Percentiles rank a stretch among this genome's conserved stretches.
These are phyloP conservation scores for Branchellion lobata DNA, from an alignment of 2,888 invertebrate species.

Conservation along the genomic window DNA sequence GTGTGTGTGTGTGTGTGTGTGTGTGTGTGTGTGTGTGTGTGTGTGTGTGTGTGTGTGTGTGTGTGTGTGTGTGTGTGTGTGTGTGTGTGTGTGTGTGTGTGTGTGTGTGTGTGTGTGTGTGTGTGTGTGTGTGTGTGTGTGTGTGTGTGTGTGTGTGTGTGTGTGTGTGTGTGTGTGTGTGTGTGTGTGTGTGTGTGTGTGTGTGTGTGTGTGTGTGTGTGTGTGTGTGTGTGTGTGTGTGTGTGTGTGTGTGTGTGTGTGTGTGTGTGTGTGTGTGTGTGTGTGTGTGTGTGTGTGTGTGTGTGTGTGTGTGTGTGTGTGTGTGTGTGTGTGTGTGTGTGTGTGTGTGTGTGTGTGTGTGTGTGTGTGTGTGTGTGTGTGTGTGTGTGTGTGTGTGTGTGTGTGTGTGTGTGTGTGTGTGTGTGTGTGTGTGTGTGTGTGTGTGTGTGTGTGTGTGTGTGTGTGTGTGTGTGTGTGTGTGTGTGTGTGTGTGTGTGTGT, in stretches of 20 bases:
- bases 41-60: neutral
- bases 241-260: neutral
- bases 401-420: neutral
- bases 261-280: neutral
- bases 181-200: neutral
- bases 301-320: neutral
- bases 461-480: conserved; percentile 44
- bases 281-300: neutral
- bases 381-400: neutral
- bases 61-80: neutral
- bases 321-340: neutral
- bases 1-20: neutral
- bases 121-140: neutral
- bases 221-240: neutral
- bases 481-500: conserved; percentile 47
- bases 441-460: conserved; percentile 35
- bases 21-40: neutral
- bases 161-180: neutral
- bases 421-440: neutral
- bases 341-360: neutral
- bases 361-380: neutral
- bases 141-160: neutral
- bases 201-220: neutral
- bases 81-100: neutral
- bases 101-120: neutral